These are phyloP conservation scores for Lethenteron reissneri DNA, from an alignment of 2,113 vertebrate species.

Conservation along the genomic window DNA sequence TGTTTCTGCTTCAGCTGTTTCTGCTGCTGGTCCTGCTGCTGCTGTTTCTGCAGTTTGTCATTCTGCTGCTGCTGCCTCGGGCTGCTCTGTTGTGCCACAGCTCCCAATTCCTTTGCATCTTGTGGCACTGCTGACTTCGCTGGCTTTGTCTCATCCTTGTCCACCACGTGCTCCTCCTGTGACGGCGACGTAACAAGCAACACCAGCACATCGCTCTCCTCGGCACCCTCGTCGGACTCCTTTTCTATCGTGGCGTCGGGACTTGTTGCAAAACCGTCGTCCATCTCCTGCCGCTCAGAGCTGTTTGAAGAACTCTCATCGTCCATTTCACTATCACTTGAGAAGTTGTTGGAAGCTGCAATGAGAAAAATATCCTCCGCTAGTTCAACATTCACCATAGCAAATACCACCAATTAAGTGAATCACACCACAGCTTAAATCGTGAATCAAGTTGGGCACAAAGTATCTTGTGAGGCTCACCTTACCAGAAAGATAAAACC, in stretches of 20 bases:
- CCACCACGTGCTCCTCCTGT: too few relatives aligned
- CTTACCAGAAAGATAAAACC: too few relatives aligned
- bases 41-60: too few relatives aligned
- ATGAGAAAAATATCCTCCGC: background rate
- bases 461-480: too few relatives aligned
- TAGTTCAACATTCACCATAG: background rate
- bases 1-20: too few relatives aligned
- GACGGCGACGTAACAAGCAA: too few relatives aligned
- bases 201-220: constrained; percentile 27
- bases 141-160: too few relatives aligned
- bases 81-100: constrained; percentile 18
- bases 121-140: constrained; percentile 15
- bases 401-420: background rate
- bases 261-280: background rate
- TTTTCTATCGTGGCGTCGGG: too few relatives aligned
- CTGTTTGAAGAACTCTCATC: constrained; percentile 15
- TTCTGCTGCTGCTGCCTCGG: too few relatives aligned
- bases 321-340: constrained; percentile 36
- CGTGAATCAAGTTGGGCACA: background rate
- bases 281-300: background rate
- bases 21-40: too few relatives aligned
- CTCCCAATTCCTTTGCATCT: constrained; percentile 24
- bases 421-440: background rate
- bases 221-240: constrained; percentile 28
- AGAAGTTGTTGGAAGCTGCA: constrained; percentile 32